phyloP scores from a whole-genome alignment of 2,888 invertebrate genomes.

The Pecten maximus region DNA sequence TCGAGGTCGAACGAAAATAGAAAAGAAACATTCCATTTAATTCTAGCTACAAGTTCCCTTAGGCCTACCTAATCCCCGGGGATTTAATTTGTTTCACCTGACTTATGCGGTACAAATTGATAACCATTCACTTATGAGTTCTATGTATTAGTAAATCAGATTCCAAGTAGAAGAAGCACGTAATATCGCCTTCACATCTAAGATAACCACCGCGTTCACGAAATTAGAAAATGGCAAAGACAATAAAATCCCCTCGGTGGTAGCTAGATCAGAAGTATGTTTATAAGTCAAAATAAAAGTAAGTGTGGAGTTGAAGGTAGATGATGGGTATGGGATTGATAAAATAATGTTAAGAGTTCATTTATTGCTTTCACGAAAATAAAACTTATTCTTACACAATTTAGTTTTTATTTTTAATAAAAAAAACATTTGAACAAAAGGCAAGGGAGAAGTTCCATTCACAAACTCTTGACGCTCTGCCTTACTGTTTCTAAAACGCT shows the following conservation, averaged over 20 bases:
- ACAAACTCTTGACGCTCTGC: neutral
- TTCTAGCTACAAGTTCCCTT: neutral
- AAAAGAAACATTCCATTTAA: conserved; percentile 15
- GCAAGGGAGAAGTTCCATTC: no score
- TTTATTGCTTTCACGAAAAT: no score
- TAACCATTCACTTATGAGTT: neutral
- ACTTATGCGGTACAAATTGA: neutral
- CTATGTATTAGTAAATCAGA: neutral
- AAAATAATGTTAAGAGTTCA: no score
- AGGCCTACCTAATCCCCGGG: neutral
- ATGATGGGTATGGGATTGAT: no score
- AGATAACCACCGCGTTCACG: neutral
- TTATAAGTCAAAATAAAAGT: neutral
- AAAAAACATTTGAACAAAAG: no score
- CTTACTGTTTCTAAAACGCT: no score
- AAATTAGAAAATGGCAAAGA: neutral
- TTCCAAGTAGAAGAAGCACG: neutral
- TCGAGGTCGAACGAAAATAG: conserved; percentile 19
- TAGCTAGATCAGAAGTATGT: neutral
- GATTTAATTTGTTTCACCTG: neutral
- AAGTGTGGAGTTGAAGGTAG: no score
- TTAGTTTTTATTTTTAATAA: no score
- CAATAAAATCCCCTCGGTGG: no score
- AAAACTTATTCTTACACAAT: no score
- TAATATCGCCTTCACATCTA: neutral